phyloP scores from a whole-genome alignment of 2,797 vertebrate species.

The Gadopsis bispinosus region DNA sequence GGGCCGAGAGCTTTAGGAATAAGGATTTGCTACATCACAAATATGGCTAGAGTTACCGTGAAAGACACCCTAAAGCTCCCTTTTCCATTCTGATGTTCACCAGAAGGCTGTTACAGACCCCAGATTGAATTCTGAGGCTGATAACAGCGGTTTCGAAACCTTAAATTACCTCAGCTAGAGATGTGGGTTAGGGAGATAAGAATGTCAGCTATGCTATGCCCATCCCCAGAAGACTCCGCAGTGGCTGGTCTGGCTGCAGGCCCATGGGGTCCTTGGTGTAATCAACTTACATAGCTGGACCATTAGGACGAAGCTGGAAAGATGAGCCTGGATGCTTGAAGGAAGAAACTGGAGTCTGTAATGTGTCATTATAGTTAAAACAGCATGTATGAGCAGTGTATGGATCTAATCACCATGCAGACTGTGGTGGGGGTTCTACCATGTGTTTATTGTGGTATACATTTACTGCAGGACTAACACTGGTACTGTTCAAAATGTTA shows the following conservation, averaged over 20 bases:
- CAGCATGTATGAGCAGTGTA: neutral
- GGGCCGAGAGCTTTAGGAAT: neutral
- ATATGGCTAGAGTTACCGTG: neutral
- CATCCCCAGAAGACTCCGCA: constrained; percentile 64
- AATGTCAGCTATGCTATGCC: constrained; percentile 74
- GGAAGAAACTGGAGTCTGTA: constrained; percentile 44
- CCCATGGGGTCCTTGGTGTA: constrained; percentile 59
- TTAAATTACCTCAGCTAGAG: constrained; percentile 66
- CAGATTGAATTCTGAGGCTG: constrained; percentile 54
- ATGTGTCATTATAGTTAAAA: constrained; percentile 17
- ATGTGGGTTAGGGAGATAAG: constrained; percentile 64
- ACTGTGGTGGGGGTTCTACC: constrained; percentile 10
- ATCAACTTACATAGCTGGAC: constrained; percentile 71
- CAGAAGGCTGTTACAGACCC: constrained; percentile 41
- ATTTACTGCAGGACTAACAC: constrained; percentile 13
- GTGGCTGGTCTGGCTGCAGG: constrained; percentile 69
- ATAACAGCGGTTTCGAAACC: constrained; percentile 61
- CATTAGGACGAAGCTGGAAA: constrained; percentile 56
- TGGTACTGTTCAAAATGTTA: constrained; percentile 3
- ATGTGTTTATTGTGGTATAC: constrained; percentile 2
- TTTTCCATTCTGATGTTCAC: constrained; percentile 25
- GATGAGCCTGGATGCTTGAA: constrained; percentile 41
- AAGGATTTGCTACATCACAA: neutral
- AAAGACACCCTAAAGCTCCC: constrained; percentile 13
- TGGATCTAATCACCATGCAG: constrained; percentile 18